Evolutionary conservation across 2,113 vertebrate genomes (phyloP).

Genomic region (Pimephales promelas): DNA sequence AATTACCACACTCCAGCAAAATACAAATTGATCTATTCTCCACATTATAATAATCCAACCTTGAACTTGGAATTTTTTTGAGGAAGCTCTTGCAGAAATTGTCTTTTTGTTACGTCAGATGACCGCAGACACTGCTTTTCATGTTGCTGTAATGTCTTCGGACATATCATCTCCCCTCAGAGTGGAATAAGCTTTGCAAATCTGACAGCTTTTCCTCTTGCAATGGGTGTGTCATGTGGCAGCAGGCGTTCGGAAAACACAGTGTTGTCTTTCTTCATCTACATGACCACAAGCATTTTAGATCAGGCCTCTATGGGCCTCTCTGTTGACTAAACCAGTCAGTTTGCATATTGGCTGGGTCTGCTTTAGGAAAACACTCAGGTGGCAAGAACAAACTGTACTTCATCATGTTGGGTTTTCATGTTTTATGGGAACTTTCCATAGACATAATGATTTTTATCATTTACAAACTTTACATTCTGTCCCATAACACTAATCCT

Average conservation of each 20-base stretch:
- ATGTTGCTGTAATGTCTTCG: constrained; percentile 28
- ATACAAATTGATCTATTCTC: constrained; percentile 33
- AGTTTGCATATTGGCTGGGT: constrained; percentile 1
- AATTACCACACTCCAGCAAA: constrained; percentile 5
- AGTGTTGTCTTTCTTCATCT: constrained; percentile 3
- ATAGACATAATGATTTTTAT: no score
- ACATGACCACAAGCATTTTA: constrained; percentile 6
- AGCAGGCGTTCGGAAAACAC: background rate
- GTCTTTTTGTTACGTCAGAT: constrained; percentile 40
- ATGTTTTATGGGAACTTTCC: no score
- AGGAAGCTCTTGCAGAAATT: constrained; percentile 7
- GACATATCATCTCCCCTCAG: constrained; percentile 21
- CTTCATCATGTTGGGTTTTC: background rate
- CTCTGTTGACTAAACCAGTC: background rate
- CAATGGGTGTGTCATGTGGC: constrained; percentile 26
- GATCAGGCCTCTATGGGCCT: background rate
- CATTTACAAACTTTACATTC: background rate
- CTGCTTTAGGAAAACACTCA: background rate
- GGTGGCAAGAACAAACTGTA: constrained; percentile 33
- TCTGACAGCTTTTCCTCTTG: constrained; percentile 39
- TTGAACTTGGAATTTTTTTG: constrained; percentile 38
- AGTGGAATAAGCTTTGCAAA: constrained; percentile 14
- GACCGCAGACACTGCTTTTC: constrained; percentile 31
- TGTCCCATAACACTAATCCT: no score
- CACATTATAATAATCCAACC: constrained; percentile 35